Conservation (phyloP, 2,888 invertebrate genomes). For the Tethea ocularis region DNA sequence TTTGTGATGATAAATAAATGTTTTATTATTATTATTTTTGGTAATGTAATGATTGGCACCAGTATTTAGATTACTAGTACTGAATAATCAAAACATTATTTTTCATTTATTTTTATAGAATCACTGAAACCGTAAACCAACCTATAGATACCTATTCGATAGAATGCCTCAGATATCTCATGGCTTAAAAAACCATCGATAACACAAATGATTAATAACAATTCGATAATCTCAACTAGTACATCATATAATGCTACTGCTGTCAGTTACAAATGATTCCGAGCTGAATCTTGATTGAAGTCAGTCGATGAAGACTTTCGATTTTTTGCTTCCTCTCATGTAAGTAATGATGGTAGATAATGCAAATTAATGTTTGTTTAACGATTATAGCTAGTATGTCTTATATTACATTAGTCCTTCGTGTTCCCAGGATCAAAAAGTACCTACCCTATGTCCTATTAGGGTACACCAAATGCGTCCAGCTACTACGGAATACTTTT, state of each 20-base stretch:
- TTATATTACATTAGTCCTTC: background rate
- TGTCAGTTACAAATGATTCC: constrained; percentile 54
- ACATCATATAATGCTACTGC: constrained; percentile 26
- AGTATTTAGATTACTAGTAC: background rate
- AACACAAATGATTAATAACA: constrained; percentile 32
- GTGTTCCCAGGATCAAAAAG: no score
- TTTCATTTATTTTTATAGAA: no score
- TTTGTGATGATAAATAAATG: no score
- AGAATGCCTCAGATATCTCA: background rate
- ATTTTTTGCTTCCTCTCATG: constrained; percentile 25
- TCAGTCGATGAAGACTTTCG: constrained; percentile 36
- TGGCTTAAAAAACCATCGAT: constrained; percentile 31
- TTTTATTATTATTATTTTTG: no score
- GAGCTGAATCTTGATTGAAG: constrained; percentile 27
- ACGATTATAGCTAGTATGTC: background rate
- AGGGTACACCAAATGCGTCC: no score
- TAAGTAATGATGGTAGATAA: constrained; percentile 23
- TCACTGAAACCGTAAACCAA: background rate
- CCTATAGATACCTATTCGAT: no score
- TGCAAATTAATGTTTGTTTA: constrained; percentile 25
- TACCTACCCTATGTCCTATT: no score
- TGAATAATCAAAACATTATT: no score
- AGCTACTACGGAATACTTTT: no score
- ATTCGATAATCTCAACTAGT: constrained; percentile 35
- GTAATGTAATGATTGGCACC: background rate